Percentiles rank a stretch among this genome's conserved stretches.
phyloP scores from a whole-genome alignment of 1,140 invertebrate genomes.

The Harlomillsia oculata region DNA sequence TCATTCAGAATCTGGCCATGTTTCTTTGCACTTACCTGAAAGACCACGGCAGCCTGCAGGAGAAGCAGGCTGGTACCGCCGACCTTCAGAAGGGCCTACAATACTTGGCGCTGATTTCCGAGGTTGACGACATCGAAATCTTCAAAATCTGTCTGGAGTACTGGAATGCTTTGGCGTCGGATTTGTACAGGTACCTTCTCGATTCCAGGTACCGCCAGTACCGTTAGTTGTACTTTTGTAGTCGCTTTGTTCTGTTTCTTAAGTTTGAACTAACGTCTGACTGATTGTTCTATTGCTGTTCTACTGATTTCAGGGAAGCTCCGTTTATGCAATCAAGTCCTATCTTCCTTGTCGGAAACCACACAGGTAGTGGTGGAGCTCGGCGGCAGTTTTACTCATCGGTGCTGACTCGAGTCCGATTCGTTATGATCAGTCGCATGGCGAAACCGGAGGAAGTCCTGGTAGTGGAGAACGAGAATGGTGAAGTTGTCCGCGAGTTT shows the following conservation, averaged over 20 bases:
- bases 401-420: slow-evolving; percentile 68
- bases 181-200: slow-evolving; percentile 62
- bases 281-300: too few species aligned
- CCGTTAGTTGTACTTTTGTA: not conserved
- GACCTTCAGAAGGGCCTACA: slow-evolving; percentile 71
- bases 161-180: slow-evolving; percentile 87
- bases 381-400: slow-evolving; percentile 63
- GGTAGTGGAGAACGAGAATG: slow-evolving; percentile 99
- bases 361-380: slow-evolving; percentile 41
- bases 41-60: slow-evolving; percentile 82
- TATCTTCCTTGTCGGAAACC: slow-evolving; percentile 26
- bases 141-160: slow-evolving; percentile 99
- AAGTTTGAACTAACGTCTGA: too few species aligned
- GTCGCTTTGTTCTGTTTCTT: too few species aligned
- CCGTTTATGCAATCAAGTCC: slow-evolving; percentile 39
- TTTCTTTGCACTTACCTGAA: slow-evolving; percentile 96
- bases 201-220: not conserved
- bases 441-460: slow-evolving; percentile 99
- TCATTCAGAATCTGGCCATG: slow-evolving; percentile 96
- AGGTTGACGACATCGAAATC: slow-evolving; percentile 98
- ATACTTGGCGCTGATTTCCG: slow-evolving; percentile 92
- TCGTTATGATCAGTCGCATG: slow-evolving; percentile 99
- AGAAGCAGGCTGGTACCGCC: slow-evolving; percentile 62
- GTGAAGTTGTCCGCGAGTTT: slow-evolving; percentile 97
- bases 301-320: slow-evolving; percentile 40